Conservation (phyloP, 2,888 invertebrate genomes). For the Tetragnatha montana region DNA sequence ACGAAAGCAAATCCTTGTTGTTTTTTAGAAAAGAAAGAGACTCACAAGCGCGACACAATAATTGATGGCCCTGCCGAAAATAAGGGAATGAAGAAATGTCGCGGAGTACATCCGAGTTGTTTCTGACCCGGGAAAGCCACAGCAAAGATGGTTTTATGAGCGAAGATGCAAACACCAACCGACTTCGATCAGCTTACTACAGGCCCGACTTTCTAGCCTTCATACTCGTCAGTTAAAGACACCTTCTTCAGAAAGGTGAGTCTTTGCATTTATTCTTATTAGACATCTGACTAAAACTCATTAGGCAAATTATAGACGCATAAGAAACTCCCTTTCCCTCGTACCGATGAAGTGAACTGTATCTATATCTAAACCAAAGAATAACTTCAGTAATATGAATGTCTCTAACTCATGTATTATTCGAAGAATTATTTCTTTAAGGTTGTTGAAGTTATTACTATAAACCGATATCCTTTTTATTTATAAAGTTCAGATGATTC, state of each 20-base stretch:
- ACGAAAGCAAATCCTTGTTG: background rate
- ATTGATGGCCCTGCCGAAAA: background rate
- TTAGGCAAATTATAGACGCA: no score
- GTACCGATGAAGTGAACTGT: no score
- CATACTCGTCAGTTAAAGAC: constrained; percentile 48
- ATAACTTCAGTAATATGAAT: no score
- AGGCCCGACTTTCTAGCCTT: constrained; percentile 66
- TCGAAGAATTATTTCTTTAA: no score
- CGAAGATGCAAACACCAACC: constrained; percentile 57
- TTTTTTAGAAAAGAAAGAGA: background rate
- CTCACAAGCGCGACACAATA: background rate
- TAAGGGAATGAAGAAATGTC: constrained; percentile 29
- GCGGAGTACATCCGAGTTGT: constrained; percentile 14
- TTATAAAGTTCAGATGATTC: no score
- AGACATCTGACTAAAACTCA: no score
- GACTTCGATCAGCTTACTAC: constrained; percentile 58
- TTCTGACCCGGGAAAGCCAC: constrained; percentile 1
- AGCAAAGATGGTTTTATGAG: constrained; percentile 49
- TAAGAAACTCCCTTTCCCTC: no score
- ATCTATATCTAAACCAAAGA: no score
- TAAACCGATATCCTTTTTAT: no score
- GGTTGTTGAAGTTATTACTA: no score
- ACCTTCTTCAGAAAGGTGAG: constrained; percentile 10
- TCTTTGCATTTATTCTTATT: background rate
- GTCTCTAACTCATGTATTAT: no score